Base-by-base conservation (phyloP, 2,888 invertebrate species). In the Catonia carolina region DNA sequence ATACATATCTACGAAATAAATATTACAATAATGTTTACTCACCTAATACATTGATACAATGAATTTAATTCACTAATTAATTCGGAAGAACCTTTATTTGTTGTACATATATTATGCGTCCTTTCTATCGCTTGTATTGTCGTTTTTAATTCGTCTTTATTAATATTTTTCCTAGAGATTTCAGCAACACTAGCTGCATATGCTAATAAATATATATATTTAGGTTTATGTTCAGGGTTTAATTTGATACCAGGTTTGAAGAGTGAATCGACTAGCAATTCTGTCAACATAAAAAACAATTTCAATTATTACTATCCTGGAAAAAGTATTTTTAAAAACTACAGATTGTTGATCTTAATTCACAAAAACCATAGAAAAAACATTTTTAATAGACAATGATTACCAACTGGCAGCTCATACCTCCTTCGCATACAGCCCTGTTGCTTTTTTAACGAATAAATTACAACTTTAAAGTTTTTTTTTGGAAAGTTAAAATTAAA, bases 181-280 rank as follows among this genome's bases (percentile, higher is more conserved):
- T 98, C 98, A 64, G 86, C 88, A 0, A 98, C 95, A 71, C 94
- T 92, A 0, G 95, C 88, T 1, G 96, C 90, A 74, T 97, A 98
- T 1, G 96, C 95, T 66, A 98, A 74, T 56, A 99, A 76, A 72
- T 89, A 89, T 71, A 97, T 89, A 71, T 99, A 99, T 72, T 98
- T 98, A 6, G 92, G 86, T 74, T 96, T 95, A 72, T 97, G 95
- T 69, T 98, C 97, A 0, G 93, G 93, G 75, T 97, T 96, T 56
- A 97, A 75, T 75, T 95, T 93, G 15, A 89, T 86, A n/a, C 90
- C 91, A 1, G 92, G 87, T 71, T 92, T 93, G 71, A 98, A 99
- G 8, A 99, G 76, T 0, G 93, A 84, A 71, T 96, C 96, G 2
- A 97, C 89, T 2, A 99, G 76, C 41, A 99, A 77, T 72, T 97